Conservation (phyloP, 2,113 vertebrate genomes). For the Poeciliopsis turrubarensis region DNA sequence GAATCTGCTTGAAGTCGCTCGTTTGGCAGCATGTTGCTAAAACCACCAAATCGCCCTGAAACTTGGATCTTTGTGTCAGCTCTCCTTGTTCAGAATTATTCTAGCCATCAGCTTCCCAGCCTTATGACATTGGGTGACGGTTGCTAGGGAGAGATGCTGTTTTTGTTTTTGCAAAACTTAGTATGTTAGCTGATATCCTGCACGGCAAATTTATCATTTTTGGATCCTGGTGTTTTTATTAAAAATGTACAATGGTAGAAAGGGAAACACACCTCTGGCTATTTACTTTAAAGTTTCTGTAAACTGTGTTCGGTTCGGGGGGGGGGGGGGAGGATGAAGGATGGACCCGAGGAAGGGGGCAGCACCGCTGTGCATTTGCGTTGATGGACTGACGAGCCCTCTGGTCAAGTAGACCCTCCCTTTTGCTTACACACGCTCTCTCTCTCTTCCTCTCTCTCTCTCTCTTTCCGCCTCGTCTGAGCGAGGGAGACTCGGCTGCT, state of each 20-base stretch:
- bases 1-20: not conserved
- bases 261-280: not conserved
- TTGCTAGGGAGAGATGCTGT: not conserved
- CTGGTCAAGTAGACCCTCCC: conserved; percentile 66
- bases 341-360: conserved; percentile 59
- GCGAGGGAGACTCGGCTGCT: conserved; percentile 64
- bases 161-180: not conserved
- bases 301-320: not conserved
- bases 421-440: conserved; percentile 13
- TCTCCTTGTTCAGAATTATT: not conserved
- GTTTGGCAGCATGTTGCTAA: too few species aligned
- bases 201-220: too few species aligned
- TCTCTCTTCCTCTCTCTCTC: not conserved
- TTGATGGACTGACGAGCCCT: conserved; percentile 53
- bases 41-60: not conserved
- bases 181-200: not conserved
- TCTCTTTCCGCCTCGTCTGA: not conserved
- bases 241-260: not conserved
- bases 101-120: not conserved
- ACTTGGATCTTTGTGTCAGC: not conserved
- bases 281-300: conserved; percentile 21
- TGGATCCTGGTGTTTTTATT: not conserved
- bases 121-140: not conserved
- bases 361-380: conserved; percentile 57
- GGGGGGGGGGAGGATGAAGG: conserved; percentile 12